Evolutionary conservation across 1,140 invertebrate species (phyloP), one percentile per base, ranked within the genome.

Genomic region (Lamellibrachia luymesi): DNA sequence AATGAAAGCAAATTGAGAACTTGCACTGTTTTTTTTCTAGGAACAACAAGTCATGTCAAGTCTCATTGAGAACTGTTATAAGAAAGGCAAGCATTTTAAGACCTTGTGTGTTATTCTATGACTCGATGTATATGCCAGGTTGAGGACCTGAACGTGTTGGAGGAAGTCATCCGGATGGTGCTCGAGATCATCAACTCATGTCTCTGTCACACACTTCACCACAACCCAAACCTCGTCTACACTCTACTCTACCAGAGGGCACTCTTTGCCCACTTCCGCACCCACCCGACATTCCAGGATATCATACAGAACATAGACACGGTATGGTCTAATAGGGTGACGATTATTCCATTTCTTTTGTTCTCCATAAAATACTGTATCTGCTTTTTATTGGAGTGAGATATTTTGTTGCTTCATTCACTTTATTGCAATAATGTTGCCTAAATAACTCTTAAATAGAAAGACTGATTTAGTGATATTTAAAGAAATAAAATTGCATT

Each of bases 241-340:
- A 98, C 98, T 2, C 96, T 99, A 92, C 97, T 99, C 1, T 99
- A 99, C 96, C 99, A 99, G 95, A 97, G 98, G 94, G 97, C 98
- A 93, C 97, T 99, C 90, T 99, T 99, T 96, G 97, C 98, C 94
- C 97, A 98, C 17, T 98, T 99, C 95, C 97, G 98, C 94, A 97
- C 97, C 92, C 98, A 99, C 96, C 97, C 98, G 38, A 98, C 98
- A 93, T 99, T 99, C 96, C 98, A 99, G 95, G 99, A 99, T 96
- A 98, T 99, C 89, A 98, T 99, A 93, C 98, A 99, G 96, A 99
- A 99, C 96, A 98, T 99, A 94, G 98, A 99, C 95, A 98, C 98
- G 96, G 98, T 99, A 96, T 97, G 94, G 94, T 56, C 51, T 13
- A 52, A 22, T 4, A 22, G 64, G 52, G 2, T 80, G 8, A 80